Conservation (phyloP, 2,797 vertebrate species). For the Pelobates cultripes region DNA sequence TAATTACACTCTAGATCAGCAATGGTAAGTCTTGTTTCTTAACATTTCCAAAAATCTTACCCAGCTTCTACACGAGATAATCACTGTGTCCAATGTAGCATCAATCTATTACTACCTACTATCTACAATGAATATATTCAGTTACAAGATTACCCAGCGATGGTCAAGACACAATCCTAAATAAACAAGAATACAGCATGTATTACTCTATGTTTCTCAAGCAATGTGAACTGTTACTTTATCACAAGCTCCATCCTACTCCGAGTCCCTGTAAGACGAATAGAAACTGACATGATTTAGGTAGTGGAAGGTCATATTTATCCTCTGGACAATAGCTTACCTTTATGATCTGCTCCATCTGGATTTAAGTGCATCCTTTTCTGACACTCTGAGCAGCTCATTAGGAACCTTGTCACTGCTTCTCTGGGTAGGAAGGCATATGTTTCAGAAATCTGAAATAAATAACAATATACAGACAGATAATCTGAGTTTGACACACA, state of each 20-base stretch:
- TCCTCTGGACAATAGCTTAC: conserved; percentile 69
- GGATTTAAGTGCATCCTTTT: conserved; percentile 88
- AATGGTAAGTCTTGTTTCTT: too few relatives aligned
- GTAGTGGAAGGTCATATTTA: conserved; percentile 48
- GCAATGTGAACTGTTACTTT: background rate
- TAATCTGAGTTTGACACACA: background rate
- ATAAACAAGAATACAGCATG: background rate
- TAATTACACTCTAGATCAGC: too few relatives aligned
- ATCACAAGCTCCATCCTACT: background rate
- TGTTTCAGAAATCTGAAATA: conserved; percentile 84
- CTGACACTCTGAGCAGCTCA: conserved; percentile 87
- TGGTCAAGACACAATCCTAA: too few relatives aligned
- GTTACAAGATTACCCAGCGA: too few relatives aligned
- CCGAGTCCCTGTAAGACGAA: background rate
- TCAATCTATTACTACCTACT: too few relatives aligned
- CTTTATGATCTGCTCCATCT: conserved; percentile 84
- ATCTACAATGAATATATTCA: too few relatives aligned
- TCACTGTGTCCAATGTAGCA: too few relatives aligned
- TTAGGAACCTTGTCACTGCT: conserved; percentile 85
- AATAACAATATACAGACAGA: conserved; percentile 67
- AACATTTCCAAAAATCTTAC: too few relatives aligned
- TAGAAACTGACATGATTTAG: background rate
- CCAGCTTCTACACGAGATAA: too few relatives aligned
- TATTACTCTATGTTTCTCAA: background rate
- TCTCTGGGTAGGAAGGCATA: conserved; percentile 86